Evolutionary conservation across 2,888 invertebrate species (phyloP), one percentile per base, ranked within the genome.

Genomic region (Physocephala rufipes): DNA sequence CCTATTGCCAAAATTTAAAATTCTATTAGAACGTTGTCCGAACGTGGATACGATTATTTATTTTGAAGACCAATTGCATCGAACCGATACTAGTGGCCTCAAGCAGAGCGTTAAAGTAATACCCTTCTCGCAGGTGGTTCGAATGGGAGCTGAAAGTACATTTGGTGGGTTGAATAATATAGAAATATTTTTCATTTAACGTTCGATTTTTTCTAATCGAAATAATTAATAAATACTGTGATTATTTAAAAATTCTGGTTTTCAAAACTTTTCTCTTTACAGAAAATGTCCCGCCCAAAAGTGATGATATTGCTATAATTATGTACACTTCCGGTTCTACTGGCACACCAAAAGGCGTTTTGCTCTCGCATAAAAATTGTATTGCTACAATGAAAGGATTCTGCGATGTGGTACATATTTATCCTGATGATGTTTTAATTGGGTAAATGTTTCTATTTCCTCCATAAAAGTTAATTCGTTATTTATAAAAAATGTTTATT

Each of bases 301-400:
- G 91, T 7, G 87, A 90, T 16, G 98, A 99, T 85, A 91, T 93
- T 4, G 99, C 99, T 64, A 95, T 99, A 80, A 93, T 99, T 55
- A 99, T 99, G 99, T 99, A 99, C 88, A 99, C 99, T 2, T 97
- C 96, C 78, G 99, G 99, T 7, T 97, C 97, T 0, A 99, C 99
- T 3, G 98, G 97, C 67, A 91, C 93, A 73, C 97, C 97, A 0
- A 97, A 97, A 87, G 97, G 97, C 80, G 94, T 95, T 16, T 83
- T 94, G 24, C 87, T 95, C 45, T 91, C 93, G 2, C 95, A 95
- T 85, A 90, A 90, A 81, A 95, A 95, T 87, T 91, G 95, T 82
- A 88, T 95, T 77, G 89, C 92, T 49, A 93, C 95, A 28, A 89
- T 95, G 82, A 92, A 92, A 84, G 91, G 92, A 7, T 95, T 93